Evolutionary conservation across 2,888 invertebrate genomes (phyloP).

Genomic region (Macropis europaea): DNA sequence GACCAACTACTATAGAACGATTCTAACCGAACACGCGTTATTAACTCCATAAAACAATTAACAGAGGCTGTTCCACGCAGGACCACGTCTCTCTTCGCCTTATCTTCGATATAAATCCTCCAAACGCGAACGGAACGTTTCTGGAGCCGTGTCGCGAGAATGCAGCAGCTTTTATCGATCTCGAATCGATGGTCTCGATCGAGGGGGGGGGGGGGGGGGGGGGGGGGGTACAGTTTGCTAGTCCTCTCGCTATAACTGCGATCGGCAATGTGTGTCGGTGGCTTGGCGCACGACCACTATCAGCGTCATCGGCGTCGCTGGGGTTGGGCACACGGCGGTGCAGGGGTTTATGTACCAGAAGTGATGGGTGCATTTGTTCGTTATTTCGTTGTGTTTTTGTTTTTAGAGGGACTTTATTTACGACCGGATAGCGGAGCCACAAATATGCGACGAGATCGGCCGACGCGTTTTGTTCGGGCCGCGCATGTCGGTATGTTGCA

Average conservation of each 20-base stretch:
- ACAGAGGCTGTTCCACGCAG: too few species aligned
- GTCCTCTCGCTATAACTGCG: conserved; percentile 49
- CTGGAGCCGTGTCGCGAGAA: too few species aligned
- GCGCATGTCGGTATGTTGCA: too few species aligned
- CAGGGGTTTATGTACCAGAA: conserved; percentile 79
- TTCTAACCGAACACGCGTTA: too few species aligned
- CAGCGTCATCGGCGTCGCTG: conserved; percentile 37
- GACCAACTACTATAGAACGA: too few species aligned
- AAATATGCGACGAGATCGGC: conserved; percentile 76
- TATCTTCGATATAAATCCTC: too few species aligned
- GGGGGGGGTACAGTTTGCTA: conserved; percentile 44
- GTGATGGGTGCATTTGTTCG: conserved; percentile 78
- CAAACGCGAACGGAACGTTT: too few species aligned
- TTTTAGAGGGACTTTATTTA: conserved; percentile 77
- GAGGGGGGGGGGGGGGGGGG: too few species aligned
- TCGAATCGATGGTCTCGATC: conserved; percentile 24
- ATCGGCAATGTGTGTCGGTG: conserved; percentile 44
- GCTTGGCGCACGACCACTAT: conserved; percentile 51
- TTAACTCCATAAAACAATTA: too few species aligned
- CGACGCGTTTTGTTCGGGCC: conserved; percentile 63
- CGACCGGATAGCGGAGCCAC: conserved; percentile 77
- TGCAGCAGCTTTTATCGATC: not conserved
- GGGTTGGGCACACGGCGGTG: conserved; percentile 46
- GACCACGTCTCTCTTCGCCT: too few species aligned
- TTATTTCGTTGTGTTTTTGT: conserved; percentile 77